A percentile compares a stretch with the other conserved stretches of the same genome.
phyloP scores from a whole-genome alignment of 2,113 vertebrate genomes.

The Solenodon paradoxus region DNA sequence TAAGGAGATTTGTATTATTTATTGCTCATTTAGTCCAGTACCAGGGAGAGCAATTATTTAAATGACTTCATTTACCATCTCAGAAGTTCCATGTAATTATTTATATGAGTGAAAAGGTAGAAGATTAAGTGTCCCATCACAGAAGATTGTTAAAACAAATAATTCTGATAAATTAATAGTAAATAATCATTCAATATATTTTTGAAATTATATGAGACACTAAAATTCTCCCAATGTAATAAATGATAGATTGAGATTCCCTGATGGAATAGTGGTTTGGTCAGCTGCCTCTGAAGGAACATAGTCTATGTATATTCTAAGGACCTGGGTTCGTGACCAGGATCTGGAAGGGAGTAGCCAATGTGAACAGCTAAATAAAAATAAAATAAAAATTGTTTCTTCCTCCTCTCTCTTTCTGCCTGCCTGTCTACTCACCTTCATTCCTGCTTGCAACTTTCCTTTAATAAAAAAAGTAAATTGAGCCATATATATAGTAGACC shows the following conservation, averaged over 20 bases:
- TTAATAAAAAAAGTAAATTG: too few species aligned
- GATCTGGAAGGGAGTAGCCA: too few species aligned
- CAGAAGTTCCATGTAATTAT: neutral
- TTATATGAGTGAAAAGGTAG: neutral
- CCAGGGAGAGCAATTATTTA: neutral
- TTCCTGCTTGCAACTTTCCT: too few species aligned
- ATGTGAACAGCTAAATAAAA: too few species aligned
- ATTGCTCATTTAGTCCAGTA: neutral
- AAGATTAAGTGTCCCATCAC: neutral
- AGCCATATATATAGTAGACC: neutral
- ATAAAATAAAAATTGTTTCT: too few species aligned
- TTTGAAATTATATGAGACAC: slow-evolving; percentile 46
- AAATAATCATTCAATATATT: neutral
- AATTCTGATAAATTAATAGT: neutral
- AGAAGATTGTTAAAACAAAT: neutral
- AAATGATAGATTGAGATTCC: neutral
- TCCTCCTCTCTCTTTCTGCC: too few species aligned
- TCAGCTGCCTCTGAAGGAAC: too few species aligned
- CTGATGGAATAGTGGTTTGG: too few species aligned
- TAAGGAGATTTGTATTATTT: neutral
- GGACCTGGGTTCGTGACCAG: too few species aligned
- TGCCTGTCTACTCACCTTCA: too few species aligned
- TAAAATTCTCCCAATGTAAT: neutral
- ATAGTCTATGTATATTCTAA: too few species aligned
- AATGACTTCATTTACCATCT: neutral